phyloP scores from a whole-genome alignment of 2,888 invertebrate genomes.

The Tetramorium bicarinatum region DNA sequence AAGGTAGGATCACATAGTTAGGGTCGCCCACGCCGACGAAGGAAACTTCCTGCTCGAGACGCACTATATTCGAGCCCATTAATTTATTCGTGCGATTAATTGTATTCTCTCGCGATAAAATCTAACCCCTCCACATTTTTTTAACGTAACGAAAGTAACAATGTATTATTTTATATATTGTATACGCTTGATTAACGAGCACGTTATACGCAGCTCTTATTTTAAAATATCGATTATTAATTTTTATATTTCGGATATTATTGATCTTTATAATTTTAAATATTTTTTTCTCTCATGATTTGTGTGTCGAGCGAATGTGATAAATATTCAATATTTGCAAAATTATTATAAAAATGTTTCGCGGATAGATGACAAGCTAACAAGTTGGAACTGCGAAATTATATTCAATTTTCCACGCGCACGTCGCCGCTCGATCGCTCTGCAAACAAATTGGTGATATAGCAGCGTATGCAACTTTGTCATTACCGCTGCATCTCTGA shows the following conservation, averaged over 20 bases:
- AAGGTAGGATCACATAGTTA: conserved; percentile 69
- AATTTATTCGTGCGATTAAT: conserved; percentile 79
- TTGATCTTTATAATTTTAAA: conserved; percentile 3
- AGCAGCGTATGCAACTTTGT: neutral
- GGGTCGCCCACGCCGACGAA: conserved; percentile 71
- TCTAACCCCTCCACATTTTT: conserved; percentile 58
- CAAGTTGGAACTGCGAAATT: neutral
- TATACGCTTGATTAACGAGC: neutral
- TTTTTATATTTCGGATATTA: neutral
- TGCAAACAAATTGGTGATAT: conserved; percentile 29
- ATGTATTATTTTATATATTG: neutral
- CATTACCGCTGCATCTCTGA: conserved; percentile 55
- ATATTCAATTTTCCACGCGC: conserved; percentile 3
- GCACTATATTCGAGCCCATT: conserved; percentile 72
- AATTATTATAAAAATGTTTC: conserved; percentile 13
- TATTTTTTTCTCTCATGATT: neutral
- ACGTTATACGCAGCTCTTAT: neutral
- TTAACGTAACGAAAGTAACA: conserved; percentile 35
- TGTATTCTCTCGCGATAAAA: conserved; percentile 72
- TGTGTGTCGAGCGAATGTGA: neutral
- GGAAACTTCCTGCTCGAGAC: conserved; percentile 68
- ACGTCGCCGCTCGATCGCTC: conserved; percentile 45
- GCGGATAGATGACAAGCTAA: neutral
- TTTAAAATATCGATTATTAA: neutral
- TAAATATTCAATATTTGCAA: neutral